A percentile compares a stretch with the other conserved stretches of the same genome.
Evolutionary conservation across 2,797 vertebrate genomes (phyloP).

Genomic region (Picus viridis): DNA sequence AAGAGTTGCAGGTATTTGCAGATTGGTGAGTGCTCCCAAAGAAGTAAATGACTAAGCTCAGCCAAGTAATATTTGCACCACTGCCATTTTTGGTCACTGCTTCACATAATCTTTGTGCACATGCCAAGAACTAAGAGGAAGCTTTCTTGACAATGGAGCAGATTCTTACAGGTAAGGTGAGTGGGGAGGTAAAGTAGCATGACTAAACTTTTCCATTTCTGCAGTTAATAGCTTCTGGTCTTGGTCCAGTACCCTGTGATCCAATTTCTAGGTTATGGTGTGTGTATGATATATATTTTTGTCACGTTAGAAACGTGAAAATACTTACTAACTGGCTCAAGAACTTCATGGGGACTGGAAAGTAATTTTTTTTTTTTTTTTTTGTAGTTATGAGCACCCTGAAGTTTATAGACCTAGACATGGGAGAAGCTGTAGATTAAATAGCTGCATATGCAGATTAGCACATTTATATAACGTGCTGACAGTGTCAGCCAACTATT

Average conservation of each 20-base stretch:
- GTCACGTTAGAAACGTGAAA: constrained; percentile 24
- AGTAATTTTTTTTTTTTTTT: background rate
- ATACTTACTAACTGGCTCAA: constrained; percentile 5
- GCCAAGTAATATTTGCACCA: background rate
- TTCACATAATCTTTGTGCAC: background rate
- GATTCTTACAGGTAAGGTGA: background rate
- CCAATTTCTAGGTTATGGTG: constrained; percentile 40
- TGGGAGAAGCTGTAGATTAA: background rate
- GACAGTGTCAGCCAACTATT: background rate
- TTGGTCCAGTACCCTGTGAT: constrained; percentile 41
- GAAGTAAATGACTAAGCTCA: background rate
- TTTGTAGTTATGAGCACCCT: background rate
- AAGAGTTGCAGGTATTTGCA: background rate
- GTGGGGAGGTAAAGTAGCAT: background rate
- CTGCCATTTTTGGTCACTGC: background rate
- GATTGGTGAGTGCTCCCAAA: background rate
- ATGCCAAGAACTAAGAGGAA: background rate
- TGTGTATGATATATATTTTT: constrained; percentile 52
- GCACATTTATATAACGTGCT: background rate
- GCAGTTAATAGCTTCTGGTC: constrained; percentile 43
- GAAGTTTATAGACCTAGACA: constrained; percentile 11
- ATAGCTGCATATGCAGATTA: constrained; percentile 21
- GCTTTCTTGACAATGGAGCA: background rate
- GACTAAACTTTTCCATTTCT: constrained; percentile 46
- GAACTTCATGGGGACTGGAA: constrained; percentile 6